Evolutionary conservation across 2,888 invertebrate species (phyloP), one percentile per base, ranked within the genome.

Genomic region (Drosophila incognita): DNA sequence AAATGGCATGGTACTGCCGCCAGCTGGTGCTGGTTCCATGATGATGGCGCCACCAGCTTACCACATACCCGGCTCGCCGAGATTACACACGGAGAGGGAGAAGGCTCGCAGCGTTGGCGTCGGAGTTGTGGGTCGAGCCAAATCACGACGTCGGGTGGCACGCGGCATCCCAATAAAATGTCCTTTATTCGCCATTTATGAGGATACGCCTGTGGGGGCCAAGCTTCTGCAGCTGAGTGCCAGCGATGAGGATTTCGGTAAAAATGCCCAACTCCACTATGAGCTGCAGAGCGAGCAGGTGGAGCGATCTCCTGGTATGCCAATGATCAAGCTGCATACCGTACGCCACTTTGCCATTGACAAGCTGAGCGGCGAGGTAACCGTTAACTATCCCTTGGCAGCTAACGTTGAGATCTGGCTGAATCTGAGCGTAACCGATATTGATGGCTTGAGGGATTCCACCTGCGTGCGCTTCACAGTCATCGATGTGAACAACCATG

Each of bases 401-500:
- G 95, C 97, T 0, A 97, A 97, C 91, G 95, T 95, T 0, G 96
- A 97, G 90, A 96, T 97, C 76, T 94, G 95, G 66, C 92, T 98
- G 5, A 96, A 97, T 83, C 94, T 97, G 6, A 95, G 96, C 0
- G 97, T 97, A 1, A 94, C 94, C 21, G 98, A 98, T 91, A 95
- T 95, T 0, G 97, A 96, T 6, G 96, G 96, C 4, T 92, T 97
- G 4, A 95, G 94, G 79, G 97, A 97, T 80, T 94, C 94, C 60
- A 94, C 97, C 2, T 95, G 95, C 8, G 92, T 97, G 5, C 94
- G 96, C 79, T 94, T 98, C n/a, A 95, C 95, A 57, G 95, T 97
- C 0, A 95, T 95, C 84, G 97, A 97, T 87, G 95, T 97, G 0
- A 98, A 98, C 91, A 96, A 98, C 83, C 97, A 98, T 91, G 95